A percentile compares a stretch with the other conserved stretches of the same genome.
Evolutionary conservation across 2,888 invertebrate genomes (phyloP).

Genomic region (Agriopis leucophaearia): DNA sequence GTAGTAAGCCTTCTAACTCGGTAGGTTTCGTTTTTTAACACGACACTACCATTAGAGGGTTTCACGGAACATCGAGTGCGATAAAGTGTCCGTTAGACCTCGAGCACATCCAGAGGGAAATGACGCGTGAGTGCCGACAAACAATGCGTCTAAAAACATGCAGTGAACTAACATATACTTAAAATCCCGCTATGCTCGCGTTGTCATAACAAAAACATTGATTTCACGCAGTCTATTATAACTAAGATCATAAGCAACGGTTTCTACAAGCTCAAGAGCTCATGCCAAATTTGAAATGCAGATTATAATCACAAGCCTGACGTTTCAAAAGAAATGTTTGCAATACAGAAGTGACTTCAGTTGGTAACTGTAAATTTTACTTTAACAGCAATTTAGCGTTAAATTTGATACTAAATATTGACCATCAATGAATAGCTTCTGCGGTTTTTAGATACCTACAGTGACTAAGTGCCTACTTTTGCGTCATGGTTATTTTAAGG

Average conservation of each 20-base stretch:
- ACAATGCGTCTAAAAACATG: constrained; percentile 51
- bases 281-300: constrained; percentile 31
- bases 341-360: constrained; percentile 5
- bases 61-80: constrained; percentile 48
- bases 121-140: constrained; percentile 42
- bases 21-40: constrained; percentile 49
- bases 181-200: constrained; percentile 49
- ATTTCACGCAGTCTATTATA: constrained; percentile 42
- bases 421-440: constrained; percentile 40
- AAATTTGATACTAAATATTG: constrained; percentile 46
- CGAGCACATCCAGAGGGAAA: constrained; percentile 46
- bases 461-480: constrained; percentile 11
- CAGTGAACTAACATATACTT: constrained; percentile 44
- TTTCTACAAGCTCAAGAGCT: constrained; percentile 14
- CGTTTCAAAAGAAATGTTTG: constrained; percentile 27
- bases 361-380: constrained; percentile 15
- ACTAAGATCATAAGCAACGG: constrained; percentile 39
- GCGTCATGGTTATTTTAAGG: constrained; percentile 12
- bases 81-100: constrained; percentile 52
- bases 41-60: constrained; percentile 58
- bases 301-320: constrained; percentile 47
- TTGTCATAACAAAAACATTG: constrained; percentile 50
- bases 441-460: constrained; percentile 15
- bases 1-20: constrained; percentile 2
- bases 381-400: constrained; percentile 19